phyloP scores from a whole-genome alignment of 2,888 invertebrate genomes.

The Aproaerema taeniolella region DNA sequence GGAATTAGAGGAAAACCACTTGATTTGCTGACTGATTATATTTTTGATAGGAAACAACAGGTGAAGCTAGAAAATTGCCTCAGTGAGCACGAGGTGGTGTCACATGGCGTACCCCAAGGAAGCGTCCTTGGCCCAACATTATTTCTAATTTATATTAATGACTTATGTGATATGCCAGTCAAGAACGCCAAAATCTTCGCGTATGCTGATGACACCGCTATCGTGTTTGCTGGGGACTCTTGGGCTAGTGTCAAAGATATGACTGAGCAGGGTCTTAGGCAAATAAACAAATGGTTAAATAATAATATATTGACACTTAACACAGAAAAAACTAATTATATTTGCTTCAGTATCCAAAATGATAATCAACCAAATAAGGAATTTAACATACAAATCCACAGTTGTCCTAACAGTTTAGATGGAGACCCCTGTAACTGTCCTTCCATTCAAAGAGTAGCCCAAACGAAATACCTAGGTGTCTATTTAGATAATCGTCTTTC shows the following conservation, averaged over 20 bases:
- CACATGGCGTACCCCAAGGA: background rate
- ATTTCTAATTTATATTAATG: background rate
- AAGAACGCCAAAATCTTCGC: background rate
- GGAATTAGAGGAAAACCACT: background rate
- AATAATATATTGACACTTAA: background rate
- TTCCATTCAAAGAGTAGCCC: background rate
- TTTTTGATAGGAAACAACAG: background rate
- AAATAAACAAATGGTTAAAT: background rate
- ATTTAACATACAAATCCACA: background rate
- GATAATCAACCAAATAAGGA: background rate
- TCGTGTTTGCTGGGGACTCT: background rate
- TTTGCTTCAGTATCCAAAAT: background rate
- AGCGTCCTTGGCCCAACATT: background rate
- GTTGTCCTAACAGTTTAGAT: background rate
- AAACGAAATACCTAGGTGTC: background rate
- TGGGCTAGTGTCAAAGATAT: background rate
- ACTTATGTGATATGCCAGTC: background rate
- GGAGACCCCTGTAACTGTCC: background rate
- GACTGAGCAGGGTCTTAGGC: background rate
- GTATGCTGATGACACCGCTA: background rate
- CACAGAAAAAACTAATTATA: background rate
- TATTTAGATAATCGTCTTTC: background rate
- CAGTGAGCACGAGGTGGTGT: background rate
- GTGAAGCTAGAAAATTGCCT: background rate
- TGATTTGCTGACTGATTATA: background rate